Evolutionary conservation across 2,113 vertebrate species (phyloP).

Genomic region (Neoarius graeffei): DNA sequence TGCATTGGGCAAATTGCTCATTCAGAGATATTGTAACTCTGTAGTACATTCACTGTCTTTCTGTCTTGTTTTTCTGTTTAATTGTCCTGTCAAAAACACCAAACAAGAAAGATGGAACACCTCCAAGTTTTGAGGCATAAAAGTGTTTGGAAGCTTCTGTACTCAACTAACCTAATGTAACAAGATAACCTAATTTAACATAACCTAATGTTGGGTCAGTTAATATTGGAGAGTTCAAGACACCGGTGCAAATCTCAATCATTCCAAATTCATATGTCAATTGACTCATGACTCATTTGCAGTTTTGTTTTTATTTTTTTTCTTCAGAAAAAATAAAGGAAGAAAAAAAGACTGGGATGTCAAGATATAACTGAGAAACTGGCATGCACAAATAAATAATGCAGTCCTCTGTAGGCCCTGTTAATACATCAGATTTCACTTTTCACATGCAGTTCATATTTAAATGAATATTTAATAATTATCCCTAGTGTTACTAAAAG

Average conservation of each 20-base stretch:
- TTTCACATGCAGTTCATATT: neutral
- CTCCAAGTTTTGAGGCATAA: too few species aligned
- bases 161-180: too few species aligned
- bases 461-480: constrained; percentile 11
- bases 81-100: neutral
- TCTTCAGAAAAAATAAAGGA: too few species aligned
- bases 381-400: neutral
- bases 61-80: too few species aligned
- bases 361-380: neutral
- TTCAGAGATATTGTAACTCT: neutral
- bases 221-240: too few species aligned
- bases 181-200: too few species aligned
- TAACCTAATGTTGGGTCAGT: too few species aligned
- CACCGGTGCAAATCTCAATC: too few species aligned
- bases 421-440: neutral
- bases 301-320: neutral
- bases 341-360: neutral
- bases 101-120: neutral
- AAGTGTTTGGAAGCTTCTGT: too few species aligned
- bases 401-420: neutral
- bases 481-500: constrained; percentile 8
- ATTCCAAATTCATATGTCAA: too few species aligned
- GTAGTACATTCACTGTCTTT: neutral
- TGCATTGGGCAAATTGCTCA: too few species aligned
- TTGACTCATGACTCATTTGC: too few species aligned